Evolutionary conservation across 2,113 vertebrate genomes (phyloP), one percentile per base, ranked within the genome.

Genomic region (Elgaria multicarinata): DNA sequence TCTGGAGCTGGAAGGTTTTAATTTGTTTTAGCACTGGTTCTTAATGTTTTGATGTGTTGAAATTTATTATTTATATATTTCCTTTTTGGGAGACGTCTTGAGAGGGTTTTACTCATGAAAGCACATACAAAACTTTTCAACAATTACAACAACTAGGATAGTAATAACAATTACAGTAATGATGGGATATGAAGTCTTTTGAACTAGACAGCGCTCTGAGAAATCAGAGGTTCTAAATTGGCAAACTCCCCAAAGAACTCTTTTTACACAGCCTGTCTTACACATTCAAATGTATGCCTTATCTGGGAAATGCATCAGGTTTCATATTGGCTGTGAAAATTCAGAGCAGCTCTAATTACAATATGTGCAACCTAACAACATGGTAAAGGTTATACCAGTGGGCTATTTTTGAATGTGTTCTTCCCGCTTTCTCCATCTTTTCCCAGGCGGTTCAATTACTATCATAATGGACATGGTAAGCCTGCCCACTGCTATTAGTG

Each of bases 341-440:
- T 44, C 55, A 76, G 24, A 64, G 69, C 39, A 44, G 39, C 53
- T 69, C 28, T 89, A 89, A 66, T 22, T 90, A 31, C 3, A 44
- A 22, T 46, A 62, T 5, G 28, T 28, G 22, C 50, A n/a, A n/a
- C 84, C 76, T 53, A 71, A n/a, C 36, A 69, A 1, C 22, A 12
- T 62, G 8, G 5, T 3, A 87, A 18, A 87, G n/a, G 7, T 58
- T 71, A 87, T 2, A 85, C n/a, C 6, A 76, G 20, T 20, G 83
- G 85, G n/a, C 9, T 84, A 13, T 50, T 80, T 88, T 86, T 91
- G 82, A 81, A 89, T 93, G 76, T 87, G 2, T 10, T 87, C 55
- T 87, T 94, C 31, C 39, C 39, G 64, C 44, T 67, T 64, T 26
- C 79, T 66, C 78, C 31, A 85, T 31, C 69, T 85, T 92, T 85